Evolutionary conservation across 2,113 vertebrate genomes (phyloP).

Genomic region (Semnornis frantzii): DNA sequence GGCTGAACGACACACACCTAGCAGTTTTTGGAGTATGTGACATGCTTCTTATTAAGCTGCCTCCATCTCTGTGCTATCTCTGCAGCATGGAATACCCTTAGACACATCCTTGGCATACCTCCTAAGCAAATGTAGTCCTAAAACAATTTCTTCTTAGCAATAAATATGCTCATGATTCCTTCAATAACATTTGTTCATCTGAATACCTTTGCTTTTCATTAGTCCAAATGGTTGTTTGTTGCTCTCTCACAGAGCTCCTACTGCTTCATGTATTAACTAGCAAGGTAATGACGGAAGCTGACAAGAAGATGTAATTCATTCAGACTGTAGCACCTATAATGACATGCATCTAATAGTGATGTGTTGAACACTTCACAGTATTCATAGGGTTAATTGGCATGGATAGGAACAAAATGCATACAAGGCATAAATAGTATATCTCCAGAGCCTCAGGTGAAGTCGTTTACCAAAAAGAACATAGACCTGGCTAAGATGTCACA

Average conservation of each 20-base stretch:
- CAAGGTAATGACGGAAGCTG: neutral
- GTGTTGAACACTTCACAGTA: neutral
- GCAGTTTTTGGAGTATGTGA: neutral
- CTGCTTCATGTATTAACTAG: neutral
- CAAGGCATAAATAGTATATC: neutral
- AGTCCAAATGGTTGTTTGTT: neutral
- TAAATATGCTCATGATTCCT: neutral
- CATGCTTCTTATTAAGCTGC: neutral
- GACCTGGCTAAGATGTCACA: neutral
- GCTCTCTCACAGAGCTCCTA: neutral
- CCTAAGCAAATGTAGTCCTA: neutral
- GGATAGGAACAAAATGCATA: neutral
- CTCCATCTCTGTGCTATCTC: neutral
- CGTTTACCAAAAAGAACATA: neutral
- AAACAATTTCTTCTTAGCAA: neutral
- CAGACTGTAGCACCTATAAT: neutral
- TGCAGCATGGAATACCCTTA: neutral
- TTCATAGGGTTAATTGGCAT: neutral
- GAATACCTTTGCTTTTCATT: neutral
- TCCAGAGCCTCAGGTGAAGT: neutral
- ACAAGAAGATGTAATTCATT: neutral
- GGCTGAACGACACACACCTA: neutral
- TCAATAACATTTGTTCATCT: neutral
- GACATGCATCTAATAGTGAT: neutral
- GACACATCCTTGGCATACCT: neutral